phyloP scores from a whole-genome alignment of 2,888 invertebrate species.

The Ectobius pallidus region DNA sequence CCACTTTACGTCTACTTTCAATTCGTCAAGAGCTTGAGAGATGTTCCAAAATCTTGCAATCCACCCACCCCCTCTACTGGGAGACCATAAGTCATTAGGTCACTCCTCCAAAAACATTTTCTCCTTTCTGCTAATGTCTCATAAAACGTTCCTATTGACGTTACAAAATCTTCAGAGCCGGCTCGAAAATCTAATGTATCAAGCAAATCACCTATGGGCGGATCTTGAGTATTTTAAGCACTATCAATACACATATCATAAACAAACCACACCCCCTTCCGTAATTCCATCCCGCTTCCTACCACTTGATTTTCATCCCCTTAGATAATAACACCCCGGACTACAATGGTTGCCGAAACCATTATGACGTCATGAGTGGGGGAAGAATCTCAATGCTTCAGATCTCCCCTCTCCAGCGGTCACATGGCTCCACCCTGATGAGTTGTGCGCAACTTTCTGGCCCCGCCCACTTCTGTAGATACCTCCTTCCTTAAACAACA shows the following conservation, averaged over 20 bases:
- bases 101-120: background rate
- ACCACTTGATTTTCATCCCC: no score
- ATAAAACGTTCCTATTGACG: background rate
- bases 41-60: background rate
- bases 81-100: background rate
- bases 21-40: background rate
- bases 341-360: background rate
- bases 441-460: background rate
- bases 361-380: constrained; percentile 14
- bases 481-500: background rate
- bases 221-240: no score
- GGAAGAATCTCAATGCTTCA: no score
- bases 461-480: background rate
- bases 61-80: background rate
- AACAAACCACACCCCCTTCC: background rate
- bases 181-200: no score
- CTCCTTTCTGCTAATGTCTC: background rate
- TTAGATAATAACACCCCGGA: background rate
- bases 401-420: background rate
- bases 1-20: no score
- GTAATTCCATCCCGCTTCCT: no score
- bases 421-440: background rate
- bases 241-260: no score
- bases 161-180: background rate
- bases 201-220: no score